Base-by-base conservation (phyloP, 2,797 vertebrate genomes). In the Jordanella pulchra region DNA sequence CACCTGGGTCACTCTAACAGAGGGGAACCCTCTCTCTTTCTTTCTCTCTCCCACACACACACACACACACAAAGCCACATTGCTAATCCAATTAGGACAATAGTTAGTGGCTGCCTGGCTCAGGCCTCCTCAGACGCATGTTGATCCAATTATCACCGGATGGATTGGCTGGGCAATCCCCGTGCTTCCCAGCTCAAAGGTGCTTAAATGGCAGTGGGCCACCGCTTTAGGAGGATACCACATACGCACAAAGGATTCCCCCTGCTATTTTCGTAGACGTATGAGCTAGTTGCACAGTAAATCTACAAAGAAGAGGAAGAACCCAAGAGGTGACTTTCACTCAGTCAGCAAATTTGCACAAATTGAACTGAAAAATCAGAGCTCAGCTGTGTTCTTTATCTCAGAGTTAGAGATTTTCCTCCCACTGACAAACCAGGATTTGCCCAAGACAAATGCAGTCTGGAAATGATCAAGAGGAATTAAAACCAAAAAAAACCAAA, bases 81-180 rank as follows among this genome's bases (percentile, higher is more conserved):
- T 65, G 30, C 64, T 90, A 91, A 93, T 92, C 91, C 89, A 92
- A 89, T 92, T 90, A 92, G 72, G 77, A 78, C 82, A 84, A 81
- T 79, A 82, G 79, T 89, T 89, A 80, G 75, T 80, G 67, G 77
- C 79, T 87, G 80, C 67, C 66, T 78, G 70, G 79, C 82, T 76
- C 10, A 58, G 83, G 79, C 86, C 86, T 86, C 76, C 28, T 75
- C 39, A 42, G 83, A 89, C 79, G 79, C 84, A 92, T 17, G 47
- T 75, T 92, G 91, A 93, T 93, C 90, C 87, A 91, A 85, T 93
- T 93, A 93, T 88, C 82, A 66, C 79, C 72, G 80, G 83, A 81
- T 81, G 85, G 90, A 75, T 84, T 47, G 83, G 69, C 69, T 6
- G 69, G 89, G 92, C 86, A 84, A 89, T 84, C 90, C 90, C 86